phyloP scores from a whole-genome alignment of 2,113 vertebrate genomes.

The Tragelaphus buxtoni region DNA sequence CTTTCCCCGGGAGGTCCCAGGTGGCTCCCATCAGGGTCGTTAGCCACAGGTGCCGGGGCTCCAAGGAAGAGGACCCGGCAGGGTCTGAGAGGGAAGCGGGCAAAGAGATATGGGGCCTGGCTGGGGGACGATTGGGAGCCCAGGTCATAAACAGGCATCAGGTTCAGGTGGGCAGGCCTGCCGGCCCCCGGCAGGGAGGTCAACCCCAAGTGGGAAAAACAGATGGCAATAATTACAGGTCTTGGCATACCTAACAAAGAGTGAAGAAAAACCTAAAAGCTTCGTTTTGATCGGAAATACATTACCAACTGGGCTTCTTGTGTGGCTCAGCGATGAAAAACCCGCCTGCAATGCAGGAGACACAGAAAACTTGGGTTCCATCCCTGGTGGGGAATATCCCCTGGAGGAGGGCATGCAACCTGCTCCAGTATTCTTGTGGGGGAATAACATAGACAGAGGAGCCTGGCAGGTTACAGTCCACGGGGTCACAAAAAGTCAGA shows the following conservation, averaged over 20 bases:
- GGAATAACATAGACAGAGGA: neutral
- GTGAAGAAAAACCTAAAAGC: neutral
- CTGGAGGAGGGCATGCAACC: no score
- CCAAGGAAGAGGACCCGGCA: neutral
- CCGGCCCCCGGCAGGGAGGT: accelerated
- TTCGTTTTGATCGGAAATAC: neutral
- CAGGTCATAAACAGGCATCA: neutral
- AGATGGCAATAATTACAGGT: neutral
- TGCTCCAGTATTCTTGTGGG: no score
- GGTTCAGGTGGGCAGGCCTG: neutral
- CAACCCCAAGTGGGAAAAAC: neutral
- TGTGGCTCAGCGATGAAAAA: no score
- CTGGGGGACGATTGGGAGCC: neutral
- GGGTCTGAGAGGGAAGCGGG: neutral
- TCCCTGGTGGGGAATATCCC: no score
- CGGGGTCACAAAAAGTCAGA: neutral
- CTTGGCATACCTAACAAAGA: neutral
- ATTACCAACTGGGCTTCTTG: neutral
- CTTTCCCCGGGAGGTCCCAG: neutral
- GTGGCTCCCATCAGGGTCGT: neutral
- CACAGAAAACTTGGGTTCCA: no score
- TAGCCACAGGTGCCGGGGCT: neutral
- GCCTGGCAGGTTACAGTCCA: neutral
- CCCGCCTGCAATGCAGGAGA: no score
- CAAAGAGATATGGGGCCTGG: neutral